Conservation (phyloP, 37 sponge, comb jelly and placozoan species). For the Corticium candelabrum region DNA sequence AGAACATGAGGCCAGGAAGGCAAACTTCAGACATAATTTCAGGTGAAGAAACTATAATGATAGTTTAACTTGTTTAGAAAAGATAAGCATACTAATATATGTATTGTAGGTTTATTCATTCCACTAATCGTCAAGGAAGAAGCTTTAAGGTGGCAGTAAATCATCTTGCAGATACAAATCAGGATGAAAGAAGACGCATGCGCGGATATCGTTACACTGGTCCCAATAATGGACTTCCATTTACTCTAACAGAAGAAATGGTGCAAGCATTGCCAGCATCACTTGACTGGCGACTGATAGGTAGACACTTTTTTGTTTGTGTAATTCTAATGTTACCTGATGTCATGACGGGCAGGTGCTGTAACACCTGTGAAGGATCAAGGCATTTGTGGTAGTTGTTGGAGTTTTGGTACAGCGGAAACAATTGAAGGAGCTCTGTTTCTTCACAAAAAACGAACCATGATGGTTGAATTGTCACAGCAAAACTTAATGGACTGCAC, state of each 20-base stretch:
- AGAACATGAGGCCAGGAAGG: slow-evolving; percentile 44
- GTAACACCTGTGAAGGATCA: slow-evolving; percentile 97
- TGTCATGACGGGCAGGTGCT: no score
- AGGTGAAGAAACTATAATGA: slow-evolving; percentile 23
- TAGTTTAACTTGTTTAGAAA: slow-evolving; percentile 6
- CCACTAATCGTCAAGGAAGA: slow-evolving; percentile 54
- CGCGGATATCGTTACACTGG: slow-evolving; percentile 41
- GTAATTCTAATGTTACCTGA: no score
- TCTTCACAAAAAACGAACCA: neutral
- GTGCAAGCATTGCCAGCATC: neutral
- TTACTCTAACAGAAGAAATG: neutral
- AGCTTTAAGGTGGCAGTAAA: slow-evolving; percentile 65
- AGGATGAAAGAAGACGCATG: slow-evolving; percentile 46
- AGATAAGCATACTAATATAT: neutral
- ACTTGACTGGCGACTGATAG: neutral
- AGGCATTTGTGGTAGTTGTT: slow-evolving; percentile 96
- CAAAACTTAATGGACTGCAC: slow-evolving; percentile 87
- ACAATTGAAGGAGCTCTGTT: slow-evolving; percentile 88
- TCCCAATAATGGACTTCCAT: neutral
- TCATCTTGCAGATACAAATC: slow-evolving; percentile 68
- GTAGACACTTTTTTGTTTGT: no score
- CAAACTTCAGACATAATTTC: slow-evolving; percentile 55
- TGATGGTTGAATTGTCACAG: neutral
- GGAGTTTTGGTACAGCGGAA: slow-evolving; percentile 94
- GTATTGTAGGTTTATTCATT: slow-evolving; percentile 47